Base-by-base conservation (phyloP, 2,113 vertebrate species). In the Hippocampus barbouri region DNA sequence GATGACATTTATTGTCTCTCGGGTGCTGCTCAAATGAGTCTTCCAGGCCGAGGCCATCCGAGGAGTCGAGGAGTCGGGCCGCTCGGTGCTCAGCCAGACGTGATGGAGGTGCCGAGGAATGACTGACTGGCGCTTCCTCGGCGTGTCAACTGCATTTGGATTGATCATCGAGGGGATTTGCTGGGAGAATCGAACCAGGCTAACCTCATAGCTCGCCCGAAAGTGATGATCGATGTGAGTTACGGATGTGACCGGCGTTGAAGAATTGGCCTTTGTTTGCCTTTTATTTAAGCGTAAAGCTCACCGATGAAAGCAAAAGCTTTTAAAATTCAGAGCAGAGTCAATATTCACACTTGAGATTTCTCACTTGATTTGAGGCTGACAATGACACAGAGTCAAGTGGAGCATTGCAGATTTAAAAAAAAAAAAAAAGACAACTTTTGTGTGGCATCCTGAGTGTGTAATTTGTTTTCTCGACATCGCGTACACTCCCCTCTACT, bases 1-100 rank as follows among this genome's bases (percentile, higher is more conserved):
- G 59, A 72, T 90, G 90, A 88, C 87, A 90, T 91, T 92, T 89
- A 91, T 88, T 87, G 89, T 86, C 80, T 83, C 85, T 88, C 84
- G 74, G 85, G 83, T 80, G 83, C 85, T 90, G 90, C 83, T 89
- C 83, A 89, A 90, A 92, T 92, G 88, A 88, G 85, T 77, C 86
- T 88, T 78, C 83, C 80, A 82, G 75, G 73, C 85, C 76, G 79
- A 73, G 79, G 82, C 71, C 73, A 85, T 83, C 75, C 70, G 30
- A 79, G 79, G 74, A 51, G 47, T 45, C 34, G 34, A 5, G 30
- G 30, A 79, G 74, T 79, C 77, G 79, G 79, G 79, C 51, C 69
- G 78, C 61, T 69, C 82, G 49, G 49, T 18, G 18, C 6, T 18
- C 53, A 10, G 53, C 53, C 53, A 23, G 53, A 56, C 21, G 53